These are phyloP conservation scores for Drosophila fuyamai DNA, from an alignment of 1,140 invertebrate species.

Conservation along the genomic window DNA sequence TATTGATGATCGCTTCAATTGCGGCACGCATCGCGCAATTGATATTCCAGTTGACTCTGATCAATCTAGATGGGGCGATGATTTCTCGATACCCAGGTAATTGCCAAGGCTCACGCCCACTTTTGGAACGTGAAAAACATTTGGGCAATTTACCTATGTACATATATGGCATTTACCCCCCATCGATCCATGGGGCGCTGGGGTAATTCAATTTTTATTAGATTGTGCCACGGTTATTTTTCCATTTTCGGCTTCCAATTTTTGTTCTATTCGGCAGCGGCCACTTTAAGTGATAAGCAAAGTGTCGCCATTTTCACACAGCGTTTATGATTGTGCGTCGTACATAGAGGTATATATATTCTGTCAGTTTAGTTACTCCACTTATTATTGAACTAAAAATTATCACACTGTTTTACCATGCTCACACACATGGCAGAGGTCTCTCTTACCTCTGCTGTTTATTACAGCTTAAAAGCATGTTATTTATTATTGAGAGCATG, in stretches of 20 bases:
- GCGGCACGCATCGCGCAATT: conserved; percentile 42
- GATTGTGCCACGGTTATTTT: conserved; percentile 44
- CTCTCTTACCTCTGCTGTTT: conserved; percentile 12
- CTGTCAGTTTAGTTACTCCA: conserved; percentile 59
- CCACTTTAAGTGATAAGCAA: conserved; percentile 77
- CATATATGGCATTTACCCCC: not conserved
- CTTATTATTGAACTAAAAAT: conserved; percentile 73
- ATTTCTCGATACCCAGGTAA: conserved; percentile 29
- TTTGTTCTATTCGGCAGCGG: conserved; percentile 44
- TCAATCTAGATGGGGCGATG: conserved; percentile 31
- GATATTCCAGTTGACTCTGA: conserved; percentile 45
- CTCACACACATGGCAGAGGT: not conserved
- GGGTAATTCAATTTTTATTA: conserved; percentile 52
- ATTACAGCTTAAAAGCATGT: conserved; percentile 63
- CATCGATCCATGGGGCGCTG: not conserved
- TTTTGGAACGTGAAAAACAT: not conserved
- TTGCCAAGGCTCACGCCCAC: conserved; percentile 23
- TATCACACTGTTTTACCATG: conserved; percentile 27
- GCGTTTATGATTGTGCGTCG: conserved; percentile 30
- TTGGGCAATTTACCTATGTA: not conserved
- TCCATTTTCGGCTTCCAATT: conserved; percentile 26
- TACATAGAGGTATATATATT: conserved; percentile 32
- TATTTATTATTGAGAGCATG: conserved; percentile 60
- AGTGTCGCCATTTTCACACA: conserved; percentile 62
- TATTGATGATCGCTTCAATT: conserved; percentile 50